Base-by-base conservation (phyloP, 2,888 invertebrate genomes). In the Orthosia incerta region DNA sequence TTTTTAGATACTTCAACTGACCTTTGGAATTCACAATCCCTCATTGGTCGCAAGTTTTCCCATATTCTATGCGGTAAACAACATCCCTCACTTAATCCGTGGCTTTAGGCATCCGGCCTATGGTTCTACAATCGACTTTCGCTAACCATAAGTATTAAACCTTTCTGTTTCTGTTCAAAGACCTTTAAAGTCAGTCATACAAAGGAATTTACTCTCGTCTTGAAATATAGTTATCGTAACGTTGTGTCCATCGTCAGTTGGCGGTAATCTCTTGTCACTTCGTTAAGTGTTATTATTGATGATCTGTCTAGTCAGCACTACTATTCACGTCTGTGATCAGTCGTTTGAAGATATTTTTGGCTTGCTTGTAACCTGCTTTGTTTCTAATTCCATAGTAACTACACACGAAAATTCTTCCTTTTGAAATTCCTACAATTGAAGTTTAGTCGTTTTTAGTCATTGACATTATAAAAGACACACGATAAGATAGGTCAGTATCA, bases 221-320 rank as follows among this genome's bases (percentile, higher is more conserved):
- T 26, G 57, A 46, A 82, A 82, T 71, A 61, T 60, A 50, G 63
- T 39, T 57, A 71, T 51, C 51, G 60, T 62, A 62, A 26, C 45
- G 63, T 65, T 50, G n/a, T 51, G 39, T 9, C 57, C 23, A 68
- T 51, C 70, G 51, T 68, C 67, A 62, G 46, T 59, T 67, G 62
- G 55, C 67, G 63, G 53, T 86, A 76, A 87, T 86, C 79, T 73
- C 76, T 79, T 83, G 83, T 82, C 85, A 87, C 70, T 79, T 88
- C 87, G 78, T 88, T 88, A 85, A 77, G 57, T 82, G 73, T 73
- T 80, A 80, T 86, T 81, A 76, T 78, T 62, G 61, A 71, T 62
- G 48, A 56, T 18, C 11, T 60, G 56, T 68, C 45, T 23, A 53
- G 12, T 51, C 60, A 60, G 15, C 46, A 26, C 3, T 39, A 26